A percentile compares a stretch with the other conserved stretches of the same genome.
Evolutionary conservation across 2,888 invertebrate species (phyloP).

Genomic region (Limnephilus marmoratus): DNA sequence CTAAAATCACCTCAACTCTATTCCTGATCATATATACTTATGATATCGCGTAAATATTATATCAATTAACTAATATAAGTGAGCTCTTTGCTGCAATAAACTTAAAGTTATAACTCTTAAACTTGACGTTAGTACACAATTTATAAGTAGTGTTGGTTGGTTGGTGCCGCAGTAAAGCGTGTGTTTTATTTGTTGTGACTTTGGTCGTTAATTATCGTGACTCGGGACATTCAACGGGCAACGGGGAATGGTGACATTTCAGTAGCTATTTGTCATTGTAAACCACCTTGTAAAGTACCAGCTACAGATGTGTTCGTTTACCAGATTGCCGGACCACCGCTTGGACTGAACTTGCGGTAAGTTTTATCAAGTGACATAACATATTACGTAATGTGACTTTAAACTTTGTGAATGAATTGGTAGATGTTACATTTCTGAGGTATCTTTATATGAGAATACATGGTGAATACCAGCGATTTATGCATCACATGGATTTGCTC

Average conservation of each 20-base stretch:
- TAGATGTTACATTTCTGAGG: no score
- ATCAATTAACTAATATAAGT: no score
- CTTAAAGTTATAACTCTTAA: not conserved
- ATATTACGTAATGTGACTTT: no score
- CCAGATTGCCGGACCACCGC: not conserved
- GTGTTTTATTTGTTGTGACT: not conserved
- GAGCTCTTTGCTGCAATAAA: no score
- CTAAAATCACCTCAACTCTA: not conserved
- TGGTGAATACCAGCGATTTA: no score
- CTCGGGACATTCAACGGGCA: not conserved
- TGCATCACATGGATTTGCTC: no score
- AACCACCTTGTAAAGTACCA: not conserved
- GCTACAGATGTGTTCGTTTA: not conserved
- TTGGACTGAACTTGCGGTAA: not conserved
- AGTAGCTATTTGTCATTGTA: conserved; percentile 2
- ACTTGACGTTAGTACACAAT: not conserved
- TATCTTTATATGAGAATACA: no score
- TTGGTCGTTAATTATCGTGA: not conserved
- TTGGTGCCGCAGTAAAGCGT: not conserved
- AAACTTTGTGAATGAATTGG: no score
- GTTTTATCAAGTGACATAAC: not conserved
- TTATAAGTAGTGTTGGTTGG: not conserved
- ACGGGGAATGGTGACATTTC: not conserved
- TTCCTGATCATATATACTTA: no score
- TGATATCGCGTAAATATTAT: no score